phyloP scores from a whole-genome alignment of 2,888 invertebrate species.

The Willowsia nigromaculata region DNA sequence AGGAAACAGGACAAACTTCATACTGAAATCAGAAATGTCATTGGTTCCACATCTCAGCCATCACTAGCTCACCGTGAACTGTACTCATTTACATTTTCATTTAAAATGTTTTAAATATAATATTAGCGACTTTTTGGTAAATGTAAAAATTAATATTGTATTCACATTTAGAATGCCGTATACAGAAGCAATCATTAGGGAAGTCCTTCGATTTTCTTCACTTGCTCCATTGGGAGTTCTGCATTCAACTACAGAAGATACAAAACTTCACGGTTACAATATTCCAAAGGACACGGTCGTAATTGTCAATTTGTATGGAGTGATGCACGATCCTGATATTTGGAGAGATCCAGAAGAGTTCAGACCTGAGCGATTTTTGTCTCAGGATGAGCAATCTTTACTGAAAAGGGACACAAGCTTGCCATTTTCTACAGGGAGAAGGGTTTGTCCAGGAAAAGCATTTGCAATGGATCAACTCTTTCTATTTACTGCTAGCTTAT shows the following conservation, averaged over 20 bases:
- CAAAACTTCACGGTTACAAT: slow-evolving; percentile 54
- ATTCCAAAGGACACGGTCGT: slow-evolving; percentile 72
- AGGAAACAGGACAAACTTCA: slow-evolving; percentile 74
- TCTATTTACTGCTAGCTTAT: slow-evolving; percentile 65
- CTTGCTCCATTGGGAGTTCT: slow-evolving; percentile 63
- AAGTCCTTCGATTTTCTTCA: slow-evolving; percentile 67
- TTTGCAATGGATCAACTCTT: slow-evolving; percentile 74
- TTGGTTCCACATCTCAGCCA: slow-evolving; percentile 69
- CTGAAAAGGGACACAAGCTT: slow-evolving; percentile 49
- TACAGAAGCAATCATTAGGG: slow-evolving; percentile 73
- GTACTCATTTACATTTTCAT: slow-evolving; percentile 46
- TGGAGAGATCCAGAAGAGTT: slow-evolving; percentile 74
- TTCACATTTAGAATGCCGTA: slow-evolving; percentile 75
- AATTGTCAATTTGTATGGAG: slow-evolving; percentile 67
- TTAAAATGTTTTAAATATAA: not conserved
- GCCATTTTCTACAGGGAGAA: slow-evolving; percentile 62
- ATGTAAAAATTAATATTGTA: not conserved
- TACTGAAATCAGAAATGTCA: slow-evolving; percentile 73
- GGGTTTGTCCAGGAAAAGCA: slow-evolving; percentile 69
- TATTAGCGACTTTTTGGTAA: not conserved
- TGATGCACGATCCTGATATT: slow-evolving; percentile 54
- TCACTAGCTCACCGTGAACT: slow-evolving; percentile 69
- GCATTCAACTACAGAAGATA: slow-evolving; percentile 61
- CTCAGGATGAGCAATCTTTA: slow-evolving; percentile 40
- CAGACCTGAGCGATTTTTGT: slow-evolving; percentile 72